Evolutionary conservation across 2,797 vertebrate genomes (phyloP).

Genomic region (Myiothlypis chrysogaster): DNA sequence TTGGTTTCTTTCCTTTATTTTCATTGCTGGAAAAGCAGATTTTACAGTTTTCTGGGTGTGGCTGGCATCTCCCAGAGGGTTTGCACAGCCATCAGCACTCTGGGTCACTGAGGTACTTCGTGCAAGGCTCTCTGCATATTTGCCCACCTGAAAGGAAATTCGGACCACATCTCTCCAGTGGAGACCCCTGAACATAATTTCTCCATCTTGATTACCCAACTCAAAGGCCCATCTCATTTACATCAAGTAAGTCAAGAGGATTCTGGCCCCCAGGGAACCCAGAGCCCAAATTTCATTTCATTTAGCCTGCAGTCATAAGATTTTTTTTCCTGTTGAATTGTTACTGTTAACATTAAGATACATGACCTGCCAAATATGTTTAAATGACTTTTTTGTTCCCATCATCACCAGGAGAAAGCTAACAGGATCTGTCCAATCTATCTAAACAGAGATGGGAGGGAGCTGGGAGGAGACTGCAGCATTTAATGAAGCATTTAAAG

Average conservation of each 20-base stretch:
- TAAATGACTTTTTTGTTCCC: slow-evolving; percentile 23
- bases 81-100: background rate
- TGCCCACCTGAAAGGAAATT: background rate
- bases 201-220: background rate
- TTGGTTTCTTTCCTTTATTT: background rate
- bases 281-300: background rate
- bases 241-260: background rate
- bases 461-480: background rate
- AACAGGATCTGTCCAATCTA: background rate
- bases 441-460: background rate
- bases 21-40: background rate
- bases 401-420: background rate
- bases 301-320: background rate
- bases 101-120: background rate
- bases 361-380: slow-evolving; percentile 26
- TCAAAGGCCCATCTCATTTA: background rate
- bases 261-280: background rate
- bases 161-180: background rate
- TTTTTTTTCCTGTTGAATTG: background rate
- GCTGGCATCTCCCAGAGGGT: background rate
- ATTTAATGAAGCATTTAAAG: background rate
- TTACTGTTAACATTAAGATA: slow-evolving; percentile 10
- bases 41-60: background rate
- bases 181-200: background rate
- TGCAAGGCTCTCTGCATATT: background rate